Evolutionary conservation across 2,113 vertebrate species (phyloP).

Genomic region (Thalassoma bifasciatum): DNA sequence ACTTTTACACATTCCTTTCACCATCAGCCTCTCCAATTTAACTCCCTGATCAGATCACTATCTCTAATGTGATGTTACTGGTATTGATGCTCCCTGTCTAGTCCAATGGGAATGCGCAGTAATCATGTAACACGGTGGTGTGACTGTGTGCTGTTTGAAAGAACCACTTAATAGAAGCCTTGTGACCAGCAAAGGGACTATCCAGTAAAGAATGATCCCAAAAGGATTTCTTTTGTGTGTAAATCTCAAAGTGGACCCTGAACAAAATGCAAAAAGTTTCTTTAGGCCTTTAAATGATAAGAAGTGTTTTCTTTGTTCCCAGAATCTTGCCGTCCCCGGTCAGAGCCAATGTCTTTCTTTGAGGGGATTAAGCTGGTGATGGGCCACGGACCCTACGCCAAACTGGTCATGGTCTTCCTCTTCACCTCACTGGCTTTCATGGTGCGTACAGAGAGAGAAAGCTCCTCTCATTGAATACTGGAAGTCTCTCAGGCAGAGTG

Average conservation of each 20-base stretch:
- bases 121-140: not conserved
- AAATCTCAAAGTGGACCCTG: not conserved
- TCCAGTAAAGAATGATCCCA: not conserved
- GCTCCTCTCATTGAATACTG: not conserved
- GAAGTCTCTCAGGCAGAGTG: not conserved
- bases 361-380: constrained; percentile 91
- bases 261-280: not conserved
- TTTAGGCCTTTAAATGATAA: not conserved
- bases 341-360: constrained; percentile 87
- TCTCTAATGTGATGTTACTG: constrained; percentile 7
- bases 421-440: constrained; percentile 96
- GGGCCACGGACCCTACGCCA: constrained; percentile 91
- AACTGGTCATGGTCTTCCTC: constrained; percentile 93
- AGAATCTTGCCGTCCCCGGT: constrained; percentile 83
- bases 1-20: not conserved
- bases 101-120: constrained; percentile 3
- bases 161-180: constrained; percentile 10
- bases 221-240: not conserved
- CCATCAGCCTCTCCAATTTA: not conserved
- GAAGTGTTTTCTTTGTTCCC: not conserved
- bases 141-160: constrained; percentile 31
- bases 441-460: constrained; percentile 81
- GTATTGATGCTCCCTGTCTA: not conserved
- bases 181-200: constrained; percentile 2
- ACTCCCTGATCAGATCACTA: not conserved